Conservation (phyloP, 2,797 vertebrate species). For the Tarsius wallacei region DNA sequence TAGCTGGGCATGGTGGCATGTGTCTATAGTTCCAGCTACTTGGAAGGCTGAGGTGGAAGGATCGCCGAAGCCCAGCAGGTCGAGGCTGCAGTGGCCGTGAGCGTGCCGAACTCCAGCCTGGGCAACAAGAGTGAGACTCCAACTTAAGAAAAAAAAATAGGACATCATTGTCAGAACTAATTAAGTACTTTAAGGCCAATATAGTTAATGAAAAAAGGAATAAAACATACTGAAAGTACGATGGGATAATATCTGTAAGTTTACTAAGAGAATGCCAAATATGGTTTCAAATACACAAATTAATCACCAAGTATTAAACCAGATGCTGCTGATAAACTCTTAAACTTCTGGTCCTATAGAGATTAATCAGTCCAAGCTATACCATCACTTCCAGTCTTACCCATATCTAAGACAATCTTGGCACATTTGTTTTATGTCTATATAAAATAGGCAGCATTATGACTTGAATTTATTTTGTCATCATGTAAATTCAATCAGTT, state of each 20-base stretch:
- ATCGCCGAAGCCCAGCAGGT: too few relatives aligned
- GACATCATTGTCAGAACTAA: neutral
- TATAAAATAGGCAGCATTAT: neutral
- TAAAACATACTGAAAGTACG: neutral
- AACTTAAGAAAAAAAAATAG: too few relatives aligned
- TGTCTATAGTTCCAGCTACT: too few relatives aligned
- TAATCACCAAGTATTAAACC: constrained; percentile 52
- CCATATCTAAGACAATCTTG: neutral
- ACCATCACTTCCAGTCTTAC: neutral
- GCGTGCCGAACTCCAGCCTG: too few relatives aligned
- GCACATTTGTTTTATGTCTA: neutral
- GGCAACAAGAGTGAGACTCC: too few relatives aligned
- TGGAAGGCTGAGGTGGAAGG: too few relatives aligned
- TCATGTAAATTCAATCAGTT: constrained; percentile 82
- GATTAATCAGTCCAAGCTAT: neutral
- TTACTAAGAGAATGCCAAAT: neutral
- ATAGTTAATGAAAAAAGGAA: constrained; percentile 55
- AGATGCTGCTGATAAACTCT: constrained; percentile 2
- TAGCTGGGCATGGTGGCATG: too few relatives aligned
- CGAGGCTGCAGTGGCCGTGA: too few relatives aligned
- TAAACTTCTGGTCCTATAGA: neutral
- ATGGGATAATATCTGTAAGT: neutral
- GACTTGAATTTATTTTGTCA: constrained; percentile 67
- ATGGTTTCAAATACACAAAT: neutral
- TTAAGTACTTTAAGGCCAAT: neutral